Conservation (phyloP, 2,888 invertebrate genomes). For the Pediacus dermestoides region DNA sequence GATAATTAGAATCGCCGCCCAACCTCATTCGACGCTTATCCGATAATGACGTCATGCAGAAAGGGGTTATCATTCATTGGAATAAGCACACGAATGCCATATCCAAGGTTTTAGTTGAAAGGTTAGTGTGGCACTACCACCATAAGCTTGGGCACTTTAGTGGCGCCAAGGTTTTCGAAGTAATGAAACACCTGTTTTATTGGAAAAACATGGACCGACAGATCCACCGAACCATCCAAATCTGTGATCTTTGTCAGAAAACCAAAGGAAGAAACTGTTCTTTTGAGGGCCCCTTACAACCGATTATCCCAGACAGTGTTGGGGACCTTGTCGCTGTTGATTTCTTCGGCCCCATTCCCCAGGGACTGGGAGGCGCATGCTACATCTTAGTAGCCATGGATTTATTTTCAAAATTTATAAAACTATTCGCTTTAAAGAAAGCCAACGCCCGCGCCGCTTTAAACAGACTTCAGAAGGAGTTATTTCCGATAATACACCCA, state of each 20-base stretch:
- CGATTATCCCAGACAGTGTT: not conserved
- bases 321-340: constrained; percentile 5
- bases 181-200: not conserved
- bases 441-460: constrained; percentile 16
- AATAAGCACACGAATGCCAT: no score
- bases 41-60: no score
- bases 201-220: not conserved
- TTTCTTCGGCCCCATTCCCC: constrained; percentile 19
- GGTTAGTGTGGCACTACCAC: constrained; percentile 2
- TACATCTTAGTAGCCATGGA: constrained; percentile 28
- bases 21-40: no score
- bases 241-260: constrained; percentile 1
- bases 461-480: not conserved
- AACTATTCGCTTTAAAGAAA: constrained; percentile 20
- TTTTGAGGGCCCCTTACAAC: not conserved
- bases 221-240: not conserved
- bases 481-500: not conserved
- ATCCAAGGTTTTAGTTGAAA: no score
- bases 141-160: constrained; percentile 1
- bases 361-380: constrained; percentile 15
- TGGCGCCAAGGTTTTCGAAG: not conserved
- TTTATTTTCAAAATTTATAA: constrained; percentile 27
- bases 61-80: no score
- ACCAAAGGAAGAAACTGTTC: not conserved
- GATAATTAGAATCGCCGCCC: no score